phyloP scores from a whole-genome alignment of 2,113 vertebrate genomes.

The Nannobrachium achirus region DNA sequence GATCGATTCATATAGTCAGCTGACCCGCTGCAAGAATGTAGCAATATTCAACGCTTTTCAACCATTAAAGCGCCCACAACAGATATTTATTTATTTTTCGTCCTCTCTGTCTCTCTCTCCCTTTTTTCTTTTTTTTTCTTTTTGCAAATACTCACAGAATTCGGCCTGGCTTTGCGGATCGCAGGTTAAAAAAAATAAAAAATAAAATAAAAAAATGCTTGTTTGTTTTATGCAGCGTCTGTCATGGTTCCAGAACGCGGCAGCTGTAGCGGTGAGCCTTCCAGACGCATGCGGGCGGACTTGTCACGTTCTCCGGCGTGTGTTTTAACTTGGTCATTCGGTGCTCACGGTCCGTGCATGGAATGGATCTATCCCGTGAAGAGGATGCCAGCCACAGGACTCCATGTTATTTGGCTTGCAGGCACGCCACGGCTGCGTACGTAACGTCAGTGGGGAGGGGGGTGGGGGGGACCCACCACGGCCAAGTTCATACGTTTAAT shows the following conservation, averaged over 20 bases:
- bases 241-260: constrained; percentile 62
- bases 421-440: constrained; percentile 79
- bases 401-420: constrained; percentile 81
- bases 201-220: too few species aligned
- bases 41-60: constrained; percentile 27
- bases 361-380: constrained; percentile 49
- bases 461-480: constrained; percentile 39
- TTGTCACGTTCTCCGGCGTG: constrained; percentile 20
- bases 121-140: constrained; percentile 32
- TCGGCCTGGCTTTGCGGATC: constrained; percentile 73
- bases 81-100: not conserved
- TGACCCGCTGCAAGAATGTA: constrained; percentile 43
- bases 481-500: constrained; percentile 34
- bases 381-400: constrained; percentile 72
- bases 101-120: not conserved
- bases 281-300: constrained; percentile 39
- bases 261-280: constrained; percentile 43
- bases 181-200: constrained; percentile 21
- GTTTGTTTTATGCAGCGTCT: constrained; percentile 48
- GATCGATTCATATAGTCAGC: constrained; percentile 49
- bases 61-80: constrained; percentile 31
- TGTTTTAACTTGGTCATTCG: constrained; percentile 24
- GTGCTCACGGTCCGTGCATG: constrained; percentile 44
- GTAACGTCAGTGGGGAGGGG: constrained; percentile 78
- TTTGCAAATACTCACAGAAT: constrained; percentile 74